Conservation (phyloP, 1,140 invertebrate species). For the Lucilia cuprina region DNA sequence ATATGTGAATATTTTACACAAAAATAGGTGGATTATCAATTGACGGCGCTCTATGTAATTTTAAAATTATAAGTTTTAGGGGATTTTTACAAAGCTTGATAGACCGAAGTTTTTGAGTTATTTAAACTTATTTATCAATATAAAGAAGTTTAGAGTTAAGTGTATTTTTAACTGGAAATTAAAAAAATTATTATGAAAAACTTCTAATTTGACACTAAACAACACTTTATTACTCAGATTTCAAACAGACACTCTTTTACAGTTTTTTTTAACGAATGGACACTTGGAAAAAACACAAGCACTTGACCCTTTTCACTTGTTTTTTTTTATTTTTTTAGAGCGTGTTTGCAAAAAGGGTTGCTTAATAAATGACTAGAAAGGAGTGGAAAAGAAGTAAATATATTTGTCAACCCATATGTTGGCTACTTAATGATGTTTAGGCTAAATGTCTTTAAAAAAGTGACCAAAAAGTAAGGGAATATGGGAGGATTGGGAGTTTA, state of each 20-base stretch:
- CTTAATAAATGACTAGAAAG: background rate
- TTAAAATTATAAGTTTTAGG: no score
- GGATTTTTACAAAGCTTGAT: no score
- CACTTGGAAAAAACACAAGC: conserved; percentile 11
- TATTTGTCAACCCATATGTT: conserved; percentile 24
- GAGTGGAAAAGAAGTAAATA: background rate
- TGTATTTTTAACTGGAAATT: no score
- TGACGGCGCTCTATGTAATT: no score
- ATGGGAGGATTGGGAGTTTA: background rate
- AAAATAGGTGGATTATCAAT: no score
- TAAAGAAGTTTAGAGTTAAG: no score
- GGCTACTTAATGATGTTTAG: background rate
- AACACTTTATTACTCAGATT: conserved; percentile 1
- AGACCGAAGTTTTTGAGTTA: no score
- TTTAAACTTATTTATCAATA: no score
- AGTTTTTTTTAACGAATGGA: background rate
- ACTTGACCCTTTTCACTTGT: conserved; percentile 13
- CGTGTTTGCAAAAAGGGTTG: background rate
- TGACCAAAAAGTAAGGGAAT: background rate
- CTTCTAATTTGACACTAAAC: conserved; percentile 28
- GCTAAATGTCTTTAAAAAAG: background rate
- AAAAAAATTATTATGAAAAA: background rate
- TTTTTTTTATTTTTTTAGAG: background rate
- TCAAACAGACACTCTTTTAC: background rate
- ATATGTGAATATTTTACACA: no score